Evolutionary conservation across 2,797 vertebrate genomes (phyloP).

Genomic region (Avahi laniger): DNA sequence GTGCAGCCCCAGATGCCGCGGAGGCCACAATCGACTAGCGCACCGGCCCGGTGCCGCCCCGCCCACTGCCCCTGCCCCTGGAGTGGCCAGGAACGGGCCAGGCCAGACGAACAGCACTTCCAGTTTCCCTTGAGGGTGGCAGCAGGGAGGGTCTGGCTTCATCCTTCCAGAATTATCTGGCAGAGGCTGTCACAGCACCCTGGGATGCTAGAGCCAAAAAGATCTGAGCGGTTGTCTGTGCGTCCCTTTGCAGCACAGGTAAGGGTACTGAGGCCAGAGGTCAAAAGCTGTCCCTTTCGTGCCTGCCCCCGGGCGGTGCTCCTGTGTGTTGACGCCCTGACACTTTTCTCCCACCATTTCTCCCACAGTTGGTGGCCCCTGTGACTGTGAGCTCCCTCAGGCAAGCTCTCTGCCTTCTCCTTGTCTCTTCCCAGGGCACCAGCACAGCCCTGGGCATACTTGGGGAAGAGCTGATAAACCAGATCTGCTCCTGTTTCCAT

Average conservation of each 20-base stretch:
- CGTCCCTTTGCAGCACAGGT: not conserved
- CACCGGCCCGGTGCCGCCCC: accelerated
- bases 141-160: not conserved
- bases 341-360: not conserved
- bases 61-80: accelerated
- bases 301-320: not conserved
- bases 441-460: not conserved
- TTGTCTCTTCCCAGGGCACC: not conserved
- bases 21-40: not conserved
- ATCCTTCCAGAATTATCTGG: not conserved
- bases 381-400: not conserved
- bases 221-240: not conserved
- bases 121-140: not conserved
- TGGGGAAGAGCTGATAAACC: not conserved
- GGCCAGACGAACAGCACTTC: not conserved
- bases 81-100: accelerated
- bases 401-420: not conserved
- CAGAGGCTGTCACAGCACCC: not conserved
- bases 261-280: not conserved
- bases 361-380: not conserved
- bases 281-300: not conserved
- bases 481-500: not conserved
- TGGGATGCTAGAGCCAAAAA: not conserved
- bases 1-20: too few species aligned
- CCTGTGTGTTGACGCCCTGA: not conserved